These are phyloP conservation scores for Formica selysi DNA, from an alignment of 1,140 invertebrate genomes.

Conservation along the genomic window DNA sequence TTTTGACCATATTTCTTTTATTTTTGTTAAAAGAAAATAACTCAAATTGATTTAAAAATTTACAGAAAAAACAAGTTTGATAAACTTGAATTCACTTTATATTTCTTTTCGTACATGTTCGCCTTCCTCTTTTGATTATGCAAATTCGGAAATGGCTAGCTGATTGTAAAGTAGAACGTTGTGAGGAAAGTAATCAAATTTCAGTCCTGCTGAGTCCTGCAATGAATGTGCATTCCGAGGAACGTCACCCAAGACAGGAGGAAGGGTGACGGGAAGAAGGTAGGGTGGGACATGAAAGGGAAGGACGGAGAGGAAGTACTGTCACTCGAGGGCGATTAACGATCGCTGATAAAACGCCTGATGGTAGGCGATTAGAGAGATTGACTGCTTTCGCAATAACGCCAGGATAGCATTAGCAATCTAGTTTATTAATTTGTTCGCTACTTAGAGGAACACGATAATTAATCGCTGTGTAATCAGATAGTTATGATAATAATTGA, in stretches of 20 bases:
- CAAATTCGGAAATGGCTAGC: slow-evolving; percentile 37
- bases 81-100: neutral
- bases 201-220: slow-evolving; percentile 62
- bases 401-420: slow-evolving; percentile 49
- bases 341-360: slow-evolving; percentile 66
- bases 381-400: slow-evolving; percentile 60
- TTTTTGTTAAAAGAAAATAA: neutral
- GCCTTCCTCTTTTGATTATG: slow-evolving; percentile 26
- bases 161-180: slow-evolving; percentile 66
- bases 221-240: slow-evolving; percentile 51
- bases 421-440: slow-evolving; percentile 65
- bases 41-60: neutral
- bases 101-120: neutral
- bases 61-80: neutral
- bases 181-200: slow-evolving; percentile 72
- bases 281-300: slow-evolving; percentile 25
- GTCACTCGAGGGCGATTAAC: slow-evolving; percentile 68
- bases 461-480: slow-evolving; percentile 47
- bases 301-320: slow-evolving; percentile 49
- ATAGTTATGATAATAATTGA: slow-evolving; percentile 33
- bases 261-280: neutral
- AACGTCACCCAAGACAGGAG: slow-evolving; percentile 16
- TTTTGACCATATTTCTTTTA: neutral
- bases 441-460: slow-evolving; percentile 43
- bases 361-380: slow-evolving; percentile 60